Conservation (phyloP, 2,888 invertebrate genomes). For the Dynastes hyllus region DNA sequence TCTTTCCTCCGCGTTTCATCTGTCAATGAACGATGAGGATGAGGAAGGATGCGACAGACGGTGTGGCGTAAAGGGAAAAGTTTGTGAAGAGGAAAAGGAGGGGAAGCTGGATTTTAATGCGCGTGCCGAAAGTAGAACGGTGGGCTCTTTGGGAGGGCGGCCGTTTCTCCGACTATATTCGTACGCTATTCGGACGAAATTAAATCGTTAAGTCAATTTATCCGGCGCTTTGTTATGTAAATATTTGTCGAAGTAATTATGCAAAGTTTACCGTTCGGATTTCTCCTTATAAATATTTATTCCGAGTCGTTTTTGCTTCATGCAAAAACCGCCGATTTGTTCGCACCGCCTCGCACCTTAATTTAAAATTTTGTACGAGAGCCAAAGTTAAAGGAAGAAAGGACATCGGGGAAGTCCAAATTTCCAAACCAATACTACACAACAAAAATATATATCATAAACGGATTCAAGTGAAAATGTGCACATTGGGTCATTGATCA, state of each 20-base stretch:
- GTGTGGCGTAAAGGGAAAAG: slow-evolving; percentile 23
- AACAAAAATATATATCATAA: no score
- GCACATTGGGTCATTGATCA: no score
- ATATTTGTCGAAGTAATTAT: slow-evolving; percentile 51
- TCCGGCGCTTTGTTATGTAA: slow-evolving; percentile 50
- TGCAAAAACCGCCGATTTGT: slow-evolving; percentile 28
- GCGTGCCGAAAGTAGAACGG: slow-evolving; percentile 27
- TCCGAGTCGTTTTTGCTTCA: slow-evolving; percentile 31
- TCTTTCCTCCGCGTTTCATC: no score
- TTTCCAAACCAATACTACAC: no score
- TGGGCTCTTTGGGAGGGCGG: background rate
- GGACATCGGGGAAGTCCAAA: no score
- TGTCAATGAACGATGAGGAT: slow-evolving; percentile 1
- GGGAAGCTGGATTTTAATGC: slow-evolving; percentile 21
- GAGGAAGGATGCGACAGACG: slow-evolving; percentile 1
- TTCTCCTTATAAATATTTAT: slow-evolving; percentile 53
- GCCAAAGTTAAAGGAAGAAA: background rate
- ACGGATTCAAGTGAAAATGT: no score
- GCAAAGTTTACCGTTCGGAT: slow-evolving; percentile 50
- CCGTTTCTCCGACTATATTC: slow-evolving; percentile 23
- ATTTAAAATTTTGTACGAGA: background rate
- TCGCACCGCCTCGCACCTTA: background rate
- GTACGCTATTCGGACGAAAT: slow-evolving; percentile 35
- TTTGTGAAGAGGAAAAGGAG: slow-evolving; percentile 4
- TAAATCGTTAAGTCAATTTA: slow-evolving; percentile 47